Base-by-base conservation (phyloP, 2,113 vertebrate species). In the Anoplopoma fimbria region DNA sequence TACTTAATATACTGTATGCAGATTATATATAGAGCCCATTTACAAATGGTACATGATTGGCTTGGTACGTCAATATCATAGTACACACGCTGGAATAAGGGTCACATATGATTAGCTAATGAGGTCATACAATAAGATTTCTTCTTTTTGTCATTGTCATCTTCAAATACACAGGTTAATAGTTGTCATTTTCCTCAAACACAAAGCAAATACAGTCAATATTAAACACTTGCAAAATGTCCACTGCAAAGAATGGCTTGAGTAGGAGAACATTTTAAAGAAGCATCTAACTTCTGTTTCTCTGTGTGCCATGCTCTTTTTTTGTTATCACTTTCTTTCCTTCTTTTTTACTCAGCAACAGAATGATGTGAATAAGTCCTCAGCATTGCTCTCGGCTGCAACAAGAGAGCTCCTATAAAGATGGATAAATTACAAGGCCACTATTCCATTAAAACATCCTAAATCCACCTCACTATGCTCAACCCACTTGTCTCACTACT, bases 21-120 rank as follows among this genome's bases (percentile, higher is more conserved):
- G 91, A 91, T 92, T 92, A 92, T 81, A 95, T 90, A 93, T 87
- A 89, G 83, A 94, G 78, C 88, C 91, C 87, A 88, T 92, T 91
- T 76, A 88, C 82, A 89, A 90, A 88, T 79, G 82, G 89, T 85
- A 89, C 73, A 79, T 80, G 83, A 90, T 90, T 88, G 91, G 89
- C 85, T 92, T 89, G 81, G 89, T 91, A 91, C 77, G 80, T 91
- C 89, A 86, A 87, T 90, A 94, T 92, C 81, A 79, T 81, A 90
- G 65, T 82, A 93, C 85, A 93, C 90, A 93, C 69, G 63, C 89
- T 92, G 84, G 89, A 89, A 84, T 86, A 90, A 85, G 72, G 60
- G 79, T 83, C 88, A 91, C 75, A 74, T 45, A 86, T 82, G 74
- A 91, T 74, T 83, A 91, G 77, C 84, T 89, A 87, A 90, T 87